Evolutionary conservation across 2,888 invertebrate genomes (phyloP), one percentile per base, ranked within the genome.

Genomic region (Mylabris sibirica): DNA sequence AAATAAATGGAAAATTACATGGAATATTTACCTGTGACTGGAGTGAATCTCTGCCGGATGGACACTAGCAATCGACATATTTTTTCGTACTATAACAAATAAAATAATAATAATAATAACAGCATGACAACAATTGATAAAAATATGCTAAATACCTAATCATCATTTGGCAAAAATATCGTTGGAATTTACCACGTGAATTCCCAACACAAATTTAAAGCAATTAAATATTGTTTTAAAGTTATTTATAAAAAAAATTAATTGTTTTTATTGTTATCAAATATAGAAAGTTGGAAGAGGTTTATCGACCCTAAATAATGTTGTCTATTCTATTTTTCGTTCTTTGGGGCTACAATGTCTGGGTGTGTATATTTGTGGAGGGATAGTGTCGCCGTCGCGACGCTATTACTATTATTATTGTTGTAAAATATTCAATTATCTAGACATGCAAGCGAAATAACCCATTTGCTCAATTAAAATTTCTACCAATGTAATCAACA

Each of bases 61-160:
- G 66, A 88, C 86, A 78, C 87, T 87, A 73, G 87, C 88, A 74
- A 88, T 81, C 78, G 88, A 88, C 88, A 88, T 88, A 76, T 84
- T 86, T 79, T 81, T 74, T 74, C 85, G 82, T 75, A 86, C 87
- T 86, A 84, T 65, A 87, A 85, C 73, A 79, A 83, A 72, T n/a
- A 79, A 72, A 76, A 72, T 74, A 72, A 76, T 67, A 64, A 64
- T 12, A 49, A n/a, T 34, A 53, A 64, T 57, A 57, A 17, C 44
- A 38, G 34, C 1, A 35, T n/a, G 8, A 26, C n/a, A 17, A 20
- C 5, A 8, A 34, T 12, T 30, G 34, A 22, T 20, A 60, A 35
- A 20, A 60, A 26, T 22, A 35, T 60, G 30, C 30, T n/a, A n/a
- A n/a, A n/a, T n/a, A 14, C 59, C 20, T 35, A 20, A 35, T 9